A percentile compares a stretch with the other conserved stretches of the same genome.
phyloP scores from a whole-genome alignment of 1,140 invertebrate species.

The Parasteatoda tepidariorum region DNA sequence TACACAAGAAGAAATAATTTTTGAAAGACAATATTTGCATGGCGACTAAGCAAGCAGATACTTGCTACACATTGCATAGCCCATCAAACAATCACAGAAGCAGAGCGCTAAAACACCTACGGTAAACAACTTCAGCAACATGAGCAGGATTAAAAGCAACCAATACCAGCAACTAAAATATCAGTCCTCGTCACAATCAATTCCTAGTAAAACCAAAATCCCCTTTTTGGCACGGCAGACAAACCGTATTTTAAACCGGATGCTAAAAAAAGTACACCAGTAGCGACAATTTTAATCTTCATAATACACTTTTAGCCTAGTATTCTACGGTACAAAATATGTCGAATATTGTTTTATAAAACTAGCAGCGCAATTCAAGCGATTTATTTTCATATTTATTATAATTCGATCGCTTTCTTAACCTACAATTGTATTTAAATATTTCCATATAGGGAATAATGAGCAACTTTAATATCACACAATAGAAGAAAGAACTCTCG shows the following conservation, averaged over 20 bases:
- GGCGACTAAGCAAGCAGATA: conserved; percentile 58
- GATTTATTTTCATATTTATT: conserved; percentile 7
- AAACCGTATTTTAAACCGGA: conserved; percentile 28
- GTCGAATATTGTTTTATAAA: conserved; percentile 54
- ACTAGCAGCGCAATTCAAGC: conserved; percentile 55
- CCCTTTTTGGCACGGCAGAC: conserved; percentile 8
- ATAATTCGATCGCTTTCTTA: conserved; percentile 50
- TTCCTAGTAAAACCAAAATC: conserved; percentile 7
- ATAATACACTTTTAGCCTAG: conserved; percentile 45
- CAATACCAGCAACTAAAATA: conserved; percentile 50
- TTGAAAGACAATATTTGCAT: conserved; percentile 59
- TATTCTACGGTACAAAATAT: conserved; percentile 57
- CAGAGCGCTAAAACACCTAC: conserved; percentile 54
- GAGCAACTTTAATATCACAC: conserved; percentile 19
- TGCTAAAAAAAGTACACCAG: conserved; percentile 45
- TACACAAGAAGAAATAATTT: conserved; percentile 60
- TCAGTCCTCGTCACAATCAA: conserved; percentile 27
- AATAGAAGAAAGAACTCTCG: conserved; percentile 33
- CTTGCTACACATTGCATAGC: conserved; percentile 56
- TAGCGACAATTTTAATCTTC: conserved; percentile 34
- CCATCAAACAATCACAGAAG: conserved; percentile 60
- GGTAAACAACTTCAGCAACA: conserved; percentile 46
- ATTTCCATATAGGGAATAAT: conserved; percentile 28
- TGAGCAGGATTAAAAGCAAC: conserved; percentile 56
- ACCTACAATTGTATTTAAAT: conserved; percentile 14